These are phyloP conservation scores for Apteryx owenii DNA, from an alignment of 2,113 vertebrate species.

Conservation along the genomic window DNA sequence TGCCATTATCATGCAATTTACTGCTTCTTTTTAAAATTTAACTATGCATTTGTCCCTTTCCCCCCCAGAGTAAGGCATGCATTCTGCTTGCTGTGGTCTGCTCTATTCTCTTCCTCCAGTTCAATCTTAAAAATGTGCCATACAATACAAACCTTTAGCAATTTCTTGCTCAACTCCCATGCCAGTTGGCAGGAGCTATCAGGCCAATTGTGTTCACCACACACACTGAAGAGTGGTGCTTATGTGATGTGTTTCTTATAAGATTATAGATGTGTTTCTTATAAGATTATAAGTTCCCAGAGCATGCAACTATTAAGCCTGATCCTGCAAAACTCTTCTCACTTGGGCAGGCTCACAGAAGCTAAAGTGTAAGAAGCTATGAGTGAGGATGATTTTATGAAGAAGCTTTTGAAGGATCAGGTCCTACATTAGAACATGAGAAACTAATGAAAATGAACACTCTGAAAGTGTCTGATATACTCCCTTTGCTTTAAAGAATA, in stretches of 20 bases:
- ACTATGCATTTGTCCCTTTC: background rate
- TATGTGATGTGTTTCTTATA: background rate
- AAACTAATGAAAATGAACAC: background rate
- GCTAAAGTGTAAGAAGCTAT: background rate
- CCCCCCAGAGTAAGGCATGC: background rate
- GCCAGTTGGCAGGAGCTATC: background rate
- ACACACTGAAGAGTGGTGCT: background rate
- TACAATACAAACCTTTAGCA: background rate
- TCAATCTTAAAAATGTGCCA: background rate
- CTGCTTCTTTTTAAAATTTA: background rate
- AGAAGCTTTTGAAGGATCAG: background rate
- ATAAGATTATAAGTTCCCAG: background rate
- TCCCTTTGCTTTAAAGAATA: constrained; percentile 6
- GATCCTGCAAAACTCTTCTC: background rate
- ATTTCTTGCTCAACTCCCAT: background rate
- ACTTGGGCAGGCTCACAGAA: background rate
- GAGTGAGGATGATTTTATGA: background rate
- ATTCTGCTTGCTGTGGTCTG: background rate
- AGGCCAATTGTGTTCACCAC: background rate
- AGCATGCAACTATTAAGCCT: background rate
- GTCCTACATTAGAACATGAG: background rate
- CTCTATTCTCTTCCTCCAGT: background rate
- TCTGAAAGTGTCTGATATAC: background rate
- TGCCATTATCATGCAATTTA: background rate
- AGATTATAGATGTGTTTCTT: background rate